A percentile compares a stretch with the other conserved stretches of the same genome.
These are phyloP conservation scores for Neoseiulus cucumeris DNA, from an alignment of 1,140 invertebrate species.

Conservation along the genomic window DNA sequence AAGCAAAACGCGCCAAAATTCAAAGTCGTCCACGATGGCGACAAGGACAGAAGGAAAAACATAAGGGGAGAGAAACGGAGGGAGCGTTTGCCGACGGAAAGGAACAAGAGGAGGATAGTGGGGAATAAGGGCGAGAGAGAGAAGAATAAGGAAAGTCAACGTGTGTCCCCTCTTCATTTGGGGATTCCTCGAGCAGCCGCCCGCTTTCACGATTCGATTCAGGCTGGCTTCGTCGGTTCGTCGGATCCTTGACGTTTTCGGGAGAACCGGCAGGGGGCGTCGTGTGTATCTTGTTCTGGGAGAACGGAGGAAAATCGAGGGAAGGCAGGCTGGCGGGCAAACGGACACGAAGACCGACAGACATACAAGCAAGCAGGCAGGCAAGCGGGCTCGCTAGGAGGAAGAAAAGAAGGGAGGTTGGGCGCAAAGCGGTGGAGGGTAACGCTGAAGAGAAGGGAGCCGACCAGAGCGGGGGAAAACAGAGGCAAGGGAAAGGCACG, in stretches of 20 bases:
- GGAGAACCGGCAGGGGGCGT: not conserved
- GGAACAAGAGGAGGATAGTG: no score
- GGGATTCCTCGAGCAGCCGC: not conserved
- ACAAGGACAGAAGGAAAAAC: not conserved
- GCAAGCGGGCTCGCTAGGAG: no score
- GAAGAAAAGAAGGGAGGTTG: no score
- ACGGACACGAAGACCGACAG: not conserved
- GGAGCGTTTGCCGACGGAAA: not conserved
- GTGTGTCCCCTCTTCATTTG: not conserved
- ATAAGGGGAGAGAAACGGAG: not conserved
- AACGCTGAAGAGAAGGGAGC: no score
- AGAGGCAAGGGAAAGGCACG: no score
- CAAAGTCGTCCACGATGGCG: not conserved
- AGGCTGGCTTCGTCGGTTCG: not conserved
- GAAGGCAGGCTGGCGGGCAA: not conserved
- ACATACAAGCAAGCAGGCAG: not conserved
- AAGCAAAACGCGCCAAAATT: not conserved
- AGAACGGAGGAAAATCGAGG: not conserved
- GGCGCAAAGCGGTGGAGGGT: no score
- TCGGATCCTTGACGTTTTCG: not conserved
- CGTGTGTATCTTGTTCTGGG: not conserved
- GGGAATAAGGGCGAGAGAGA: not conserved
- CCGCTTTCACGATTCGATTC: not conserved
- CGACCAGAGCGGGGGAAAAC: no score
- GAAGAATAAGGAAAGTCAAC: not conserved